Evolutionary conservation across 64 coral and sea anemone genomes (phyloP).

Genomic region (Platygyra sinensis): DNA sequence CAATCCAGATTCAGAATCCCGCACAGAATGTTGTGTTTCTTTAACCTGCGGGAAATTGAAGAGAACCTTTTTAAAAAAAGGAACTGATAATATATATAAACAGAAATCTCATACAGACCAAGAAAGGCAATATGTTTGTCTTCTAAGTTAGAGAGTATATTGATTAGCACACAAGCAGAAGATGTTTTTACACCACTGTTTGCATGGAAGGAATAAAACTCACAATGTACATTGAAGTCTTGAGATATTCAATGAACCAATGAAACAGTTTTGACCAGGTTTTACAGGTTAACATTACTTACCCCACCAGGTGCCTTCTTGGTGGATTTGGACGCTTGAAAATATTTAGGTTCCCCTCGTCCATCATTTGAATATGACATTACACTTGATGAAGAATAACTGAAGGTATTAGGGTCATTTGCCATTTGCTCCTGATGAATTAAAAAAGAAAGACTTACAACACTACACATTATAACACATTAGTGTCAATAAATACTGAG

Average conservation of each 20-base stretch:
- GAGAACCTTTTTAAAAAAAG: not conserved
- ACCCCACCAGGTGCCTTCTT: conserved; percentile 88
- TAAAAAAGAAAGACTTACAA: not conserved
- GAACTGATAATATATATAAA: no score
- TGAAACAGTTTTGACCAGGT: not conserved
- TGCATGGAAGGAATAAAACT: not conserved
- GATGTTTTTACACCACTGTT: no score
- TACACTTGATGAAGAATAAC: conserved; percentile 76
- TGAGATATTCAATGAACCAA: not conserved
- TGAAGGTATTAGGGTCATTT: conserved; percentile 74
- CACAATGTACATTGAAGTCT: not conserved
- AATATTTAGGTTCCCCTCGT: conserved; percentile 74
- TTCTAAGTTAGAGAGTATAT: no score
- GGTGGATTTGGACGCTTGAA: conserved; percentile 79
- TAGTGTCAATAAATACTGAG: no score
- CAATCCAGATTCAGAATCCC: conserved; percentile 83
- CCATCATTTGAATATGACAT: conserved; percentile 94
- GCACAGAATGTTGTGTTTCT: conserved; percentile 78
- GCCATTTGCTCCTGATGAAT: conserved; percentile 56
- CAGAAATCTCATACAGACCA: no score
- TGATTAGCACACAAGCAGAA: no score
- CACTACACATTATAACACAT: no score
- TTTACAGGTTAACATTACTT: not conserved
- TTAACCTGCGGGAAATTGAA: conserved; percentile 52
- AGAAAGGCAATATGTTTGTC: no score